These are phyloP conservation scores for Glaucidium brasilianum DNA, from an alignment of 2,113 vertebrate genomes.

Conservation along the genomic window DNA sequence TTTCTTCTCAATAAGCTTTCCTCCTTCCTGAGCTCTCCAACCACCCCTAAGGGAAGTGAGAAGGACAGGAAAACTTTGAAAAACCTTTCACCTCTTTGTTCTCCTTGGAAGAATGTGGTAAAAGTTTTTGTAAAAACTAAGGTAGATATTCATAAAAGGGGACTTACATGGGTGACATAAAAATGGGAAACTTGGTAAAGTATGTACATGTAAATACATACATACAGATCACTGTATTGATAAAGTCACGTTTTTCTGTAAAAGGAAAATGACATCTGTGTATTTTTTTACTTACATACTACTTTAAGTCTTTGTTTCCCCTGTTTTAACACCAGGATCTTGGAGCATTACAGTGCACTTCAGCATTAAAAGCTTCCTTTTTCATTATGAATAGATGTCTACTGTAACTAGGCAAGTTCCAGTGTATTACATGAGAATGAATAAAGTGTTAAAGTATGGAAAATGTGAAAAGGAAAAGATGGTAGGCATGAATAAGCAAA, in stretches of 20 bases:
- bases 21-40: slow-evolving; percentile 53
- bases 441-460: background rate
- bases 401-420: background rate
- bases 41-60: slow-evolving; percentile 59
- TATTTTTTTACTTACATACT: background rate
- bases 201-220: background rate
- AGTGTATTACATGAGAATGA: background rate
- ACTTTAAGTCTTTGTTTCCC: background rate
- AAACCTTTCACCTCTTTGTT: slow-evolving; percentile 67
- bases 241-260: background rate
- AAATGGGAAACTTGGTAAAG: background rate
- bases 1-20: slow-evolving; percentile 62
- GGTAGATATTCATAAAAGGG: background rate
- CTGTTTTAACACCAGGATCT: background rate
- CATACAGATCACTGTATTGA: background rate
- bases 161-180: background rate
- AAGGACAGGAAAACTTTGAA: slow-evolving; percentile 54
- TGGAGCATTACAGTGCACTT: background rate
- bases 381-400: background rate
- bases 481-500: background rate
- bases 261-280: background rate
- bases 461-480: background rate
- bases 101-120: slow-evolving; percentile 29
- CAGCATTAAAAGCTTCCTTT: slow-evolving; percentile 14
- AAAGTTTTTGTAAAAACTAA: slow-evolving; percentile 15